phyloP scores from a whole-genome alignment of 2,797 vertebrate genomes.

The Acanthiza pusilla region DNA sequence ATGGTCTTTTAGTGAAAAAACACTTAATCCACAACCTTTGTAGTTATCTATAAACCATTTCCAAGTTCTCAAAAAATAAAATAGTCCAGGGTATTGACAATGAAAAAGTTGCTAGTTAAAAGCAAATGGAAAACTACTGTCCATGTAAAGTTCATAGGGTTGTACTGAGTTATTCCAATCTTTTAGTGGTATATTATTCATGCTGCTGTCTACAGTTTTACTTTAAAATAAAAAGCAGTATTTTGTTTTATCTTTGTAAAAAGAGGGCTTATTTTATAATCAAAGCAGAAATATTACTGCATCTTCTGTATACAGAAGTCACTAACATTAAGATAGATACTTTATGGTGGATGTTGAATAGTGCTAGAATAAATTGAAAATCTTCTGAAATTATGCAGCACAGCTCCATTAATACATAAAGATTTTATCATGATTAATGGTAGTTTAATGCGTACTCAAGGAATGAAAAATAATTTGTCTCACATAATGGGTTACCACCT shows the following conservation, averaged over 20 bases:
- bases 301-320: neutral
- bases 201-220: neutral
- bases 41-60: neutral
- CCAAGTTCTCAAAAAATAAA: neutral
- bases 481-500: neutral
- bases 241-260: neutral
- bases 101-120: neutral
- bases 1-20: neutral
- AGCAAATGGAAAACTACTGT: neutral
- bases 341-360: neutral
- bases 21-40: neutral
- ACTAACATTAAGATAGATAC: neutral
- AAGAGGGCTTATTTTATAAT: neutral
- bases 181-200: neutral
- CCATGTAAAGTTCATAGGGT: neutral
- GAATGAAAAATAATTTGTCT: slow-evolving; percentile 9
- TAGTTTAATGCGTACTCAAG: neutral
- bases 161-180: neutral
- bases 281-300: neutral
- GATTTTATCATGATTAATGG: neutral
- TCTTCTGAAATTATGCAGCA: neutral
- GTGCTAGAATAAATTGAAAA: neutral
- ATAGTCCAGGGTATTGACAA: rapidly evolving
- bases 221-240: neutral
- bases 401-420: neutral